Conservation (phyloP, 2,113 vertebrate species). For the Sclerurus mexicanus region DNA sequence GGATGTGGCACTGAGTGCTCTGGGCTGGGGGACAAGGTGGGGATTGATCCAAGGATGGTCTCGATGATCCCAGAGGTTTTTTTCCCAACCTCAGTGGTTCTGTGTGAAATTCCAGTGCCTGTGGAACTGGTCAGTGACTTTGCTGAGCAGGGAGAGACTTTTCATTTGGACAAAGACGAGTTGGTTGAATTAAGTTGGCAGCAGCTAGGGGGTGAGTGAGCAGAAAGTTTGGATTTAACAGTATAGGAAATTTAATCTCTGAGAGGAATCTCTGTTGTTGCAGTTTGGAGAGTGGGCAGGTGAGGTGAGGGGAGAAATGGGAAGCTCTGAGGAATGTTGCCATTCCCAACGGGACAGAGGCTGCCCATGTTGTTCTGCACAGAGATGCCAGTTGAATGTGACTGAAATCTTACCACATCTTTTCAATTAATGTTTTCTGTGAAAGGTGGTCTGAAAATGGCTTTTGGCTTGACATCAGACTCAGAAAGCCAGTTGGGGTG, state of each 20-base stretch:
- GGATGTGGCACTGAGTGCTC: neutral
- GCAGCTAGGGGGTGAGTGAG: neutral
- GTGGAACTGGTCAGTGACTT: neutral
- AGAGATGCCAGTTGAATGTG: neutral
- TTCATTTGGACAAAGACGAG: neutral
- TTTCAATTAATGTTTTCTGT: neutral
- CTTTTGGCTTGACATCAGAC: neutral
- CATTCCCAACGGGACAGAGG: neutral
- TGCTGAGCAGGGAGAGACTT: neutral
- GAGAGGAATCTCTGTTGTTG: neutral
- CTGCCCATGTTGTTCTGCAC: neutral
- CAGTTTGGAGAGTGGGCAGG: neutral
- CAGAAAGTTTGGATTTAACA: neutral
- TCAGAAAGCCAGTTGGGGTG: neutral
- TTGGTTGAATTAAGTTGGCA: neutral
- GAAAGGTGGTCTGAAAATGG: neutral
- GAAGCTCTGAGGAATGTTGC: neutral
- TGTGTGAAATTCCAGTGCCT: neutral
- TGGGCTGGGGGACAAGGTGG: neutral
- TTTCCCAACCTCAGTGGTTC: neutral
- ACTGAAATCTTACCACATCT: neutral
- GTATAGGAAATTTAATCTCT: accelerated
- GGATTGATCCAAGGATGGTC: accelerated
- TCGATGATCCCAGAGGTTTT: accelerated
- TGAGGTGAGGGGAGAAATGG: neutral